Evolutionary conservation across 2,113 vertebrate species (phyloP).

Genomic region (Spheniscus mendiculus): DNA sequence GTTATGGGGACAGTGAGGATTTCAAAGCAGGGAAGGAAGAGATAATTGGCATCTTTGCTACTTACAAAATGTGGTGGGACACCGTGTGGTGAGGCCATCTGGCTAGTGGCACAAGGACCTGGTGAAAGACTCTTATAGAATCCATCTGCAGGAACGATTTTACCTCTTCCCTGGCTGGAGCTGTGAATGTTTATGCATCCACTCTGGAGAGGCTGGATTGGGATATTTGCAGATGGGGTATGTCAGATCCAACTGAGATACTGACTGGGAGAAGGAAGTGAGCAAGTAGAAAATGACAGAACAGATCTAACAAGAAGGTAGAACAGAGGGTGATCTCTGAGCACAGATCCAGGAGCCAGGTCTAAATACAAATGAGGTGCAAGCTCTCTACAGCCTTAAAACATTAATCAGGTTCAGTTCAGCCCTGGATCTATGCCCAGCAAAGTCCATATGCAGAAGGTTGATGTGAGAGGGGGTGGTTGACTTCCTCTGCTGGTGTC

Average conservation of each 20-base stretch:
- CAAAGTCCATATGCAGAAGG: neutral
- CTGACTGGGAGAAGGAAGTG: neutral
- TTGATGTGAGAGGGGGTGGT: neutral
- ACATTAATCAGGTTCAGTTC: neutral
- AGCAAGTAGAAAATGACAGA: neutral
- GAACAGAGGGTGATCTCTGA: neutral
- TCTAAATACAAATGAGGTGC: neutral
- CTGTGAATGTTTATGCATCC: neutral
- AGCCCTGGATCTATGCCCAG: neutral
- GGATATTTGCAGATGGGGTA: neutral
- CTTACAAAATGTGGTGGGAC: neutral
- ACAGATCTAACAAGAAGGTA: neutral
- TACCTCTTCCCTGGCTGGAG: neutral
- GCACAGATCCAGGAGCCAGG: neutral
- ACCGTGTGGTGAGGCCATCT: constrained; percentile 25
- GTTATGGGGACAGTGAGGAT: neutral
- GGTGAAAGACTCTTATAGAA: neutral
- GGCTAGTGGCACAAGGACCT: neutral
- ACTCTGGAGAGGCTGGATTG: neutral
- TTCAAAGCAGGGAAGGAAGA: neutral
- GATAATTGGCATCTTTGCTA: neutral
- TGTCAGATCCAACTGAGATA: neutral
- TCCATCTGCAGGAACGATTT: neutral
- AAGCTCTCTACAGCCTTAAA: neutral
- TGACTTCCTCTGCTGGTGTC: neutral